These are phyloP conservation scores for Spilosoma lubricipeda DNA, from an alignment of 2,888 invertebrate genomes.

Conservation along the genomic window DNA sequence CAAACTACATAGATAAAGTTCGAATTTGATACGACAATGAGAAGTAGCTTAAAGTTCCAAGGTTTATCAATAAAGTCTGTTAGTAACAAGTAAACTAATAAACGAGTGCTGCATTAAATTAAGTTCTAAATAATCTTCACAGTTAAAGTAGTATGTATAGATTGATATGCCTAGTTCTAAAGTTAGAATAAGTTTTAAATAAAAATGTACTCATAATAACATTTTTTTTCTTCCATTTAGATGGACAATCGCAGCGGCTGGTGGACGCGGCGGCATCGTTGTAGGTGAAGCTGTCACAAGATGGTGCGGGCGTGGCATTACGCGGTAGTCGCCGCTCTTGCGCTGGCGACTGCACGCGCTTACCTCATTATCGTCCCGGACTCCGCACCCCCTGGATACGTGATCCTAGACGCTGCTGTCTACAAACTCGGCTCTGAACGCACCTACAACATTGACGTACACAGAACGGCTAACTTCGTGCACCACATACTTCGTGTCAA, in stretches of 20 bases:
- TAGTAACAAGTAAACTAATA: not conserved
- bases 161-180: not conserved
- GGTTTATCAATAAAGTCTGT: not conserved
- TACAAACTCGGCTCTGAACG: constrained; percentile 92
- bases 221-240: constrained; percentile 66
- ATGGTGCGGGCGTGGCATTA: constrained; percentile 70
- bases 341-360: constrained; percentile 69
- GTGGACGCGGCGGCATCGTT: constrained; percentile 76
- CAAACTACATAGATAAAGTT: no score
- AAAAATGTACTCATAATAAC: not conserved
- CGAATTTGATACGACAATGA: not conserved
- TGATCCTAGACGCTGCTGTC: constrained; percentile 92
- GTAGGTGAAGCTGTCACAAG: constrained; percentile 70
- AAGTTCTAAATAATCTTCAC: not conserved
- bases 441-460: constrained; percentile 92
- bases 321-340: constrained; percentile 64
- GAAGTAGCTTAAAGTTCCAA: not conserved
- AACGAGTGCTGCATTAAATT: not conserved
- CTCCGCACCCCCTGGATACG: constrained; percentile 87
- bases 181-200: not conserved
- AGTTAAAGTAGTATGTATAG: no score
- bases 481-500: constrained; percentile 92
- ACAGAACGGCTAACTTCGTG: constrained; percentile 94
- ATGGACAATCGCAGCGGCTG: constrained; percentile 67
- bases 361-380: constrained; percentile 88